These are phyloP conservation scores for Syngnathus acus DNA, from an alignment of 2,797 vertebrate species.

Conservation along the genomic window DNA sequence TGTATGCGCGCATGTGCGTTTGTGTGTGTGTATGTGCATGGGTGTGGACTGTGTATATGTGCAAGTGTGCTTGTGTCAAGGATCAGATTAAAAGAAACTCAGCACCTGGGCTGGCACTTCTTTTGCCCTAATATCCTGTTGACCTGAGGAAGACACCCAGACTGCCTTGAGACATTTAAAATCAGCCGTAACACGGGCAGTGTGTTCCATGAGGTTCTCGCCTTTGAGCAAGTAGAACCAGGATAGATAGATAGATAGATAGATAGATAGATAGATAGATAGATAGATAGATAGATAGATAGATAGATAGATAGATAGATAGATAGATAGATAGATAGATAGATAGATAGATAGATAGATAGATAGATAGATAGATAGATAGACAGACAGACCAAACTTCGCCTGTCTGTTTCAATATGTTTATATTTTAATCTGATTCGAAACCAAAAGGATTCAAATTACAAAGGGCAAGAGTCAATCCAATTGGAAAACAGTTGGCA, in stretches of 20 bases:
- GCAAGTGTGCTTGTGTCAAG: constrained; percentile 29
- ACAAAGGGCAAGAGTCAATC: constrained; percentile 48
- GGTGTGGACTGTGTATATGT: constrained; percentile 13
- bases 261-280: constrained; percentile 1
- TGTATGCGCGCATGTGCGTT: not conserved
- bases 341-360: constrained; percentile 8
- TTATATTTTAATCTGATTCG: constrained; percentile 48
- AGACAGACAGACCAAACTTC: not conserved
- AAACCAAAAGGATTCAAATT: constrained; percentile 47
- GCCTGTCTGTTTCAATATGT: not conserved
- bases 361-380: constrained; percentile 1
- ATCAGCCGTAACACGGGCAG: constrained; percentile 33
- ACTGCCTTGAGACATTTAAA: constrained; percentile 58
- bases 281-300: constrained; percentile 4
- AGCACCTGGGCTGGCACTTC: constrained; percentile 26
- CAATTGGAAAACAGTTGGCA: constrained; percentile 55
- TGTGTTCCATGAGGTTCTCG: not conserved
- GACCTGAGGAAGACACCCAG: constrained; percentile 50
- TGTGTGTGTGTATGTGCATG: constrained; percentile 14
- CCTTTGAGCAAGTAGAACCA: constrained; percentile 15
- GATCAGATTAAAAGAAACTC: constrained; percentile 48
- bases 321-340: constrained; percentile 5
- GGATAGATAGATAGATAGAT: not conserved
- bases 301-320: not conserved
- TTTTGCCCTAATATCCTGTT: constrained; percentile 57